Evolutionary conservation across 2,888 invertebrate genomes (phyloP), one percentile per base, ranked within the genome.

Genomic region (Agrochola circellaris): DNA sequence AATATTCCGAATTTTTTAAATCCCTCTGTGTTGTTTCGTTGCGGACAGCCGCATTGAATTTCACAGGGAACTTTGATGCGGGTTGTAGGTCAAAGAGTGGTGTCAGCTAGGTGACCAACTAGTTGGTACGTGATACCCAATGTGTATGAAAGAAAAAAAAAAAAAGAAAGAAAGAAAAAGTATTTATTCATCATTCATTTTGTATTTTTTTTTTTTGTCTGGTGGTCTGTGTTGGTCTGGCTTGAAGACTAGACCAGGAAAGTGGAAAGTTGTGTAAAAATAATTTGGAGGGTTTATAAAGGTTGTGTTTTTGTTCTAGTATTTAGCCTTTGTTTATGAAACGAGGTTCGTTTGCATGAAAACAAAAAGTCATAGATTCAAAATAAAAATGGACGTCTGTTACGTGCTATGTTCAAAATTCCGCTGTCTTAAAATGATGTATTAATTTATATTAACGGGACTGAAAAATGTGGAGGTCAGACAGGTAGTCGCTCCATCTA

Each of bases 1-100:
- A 68, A 76, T 58, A 42, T 20, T 5, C 30, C 11, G 26, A 11
- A 2, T 4, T 79, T 77, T 42, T 15, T 5, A 15, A 34, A 26
- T 15, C 15, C n/a, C 26, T 9, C 11, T 48, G 17, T 30, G 23
- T 20, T 30, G 56, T 67, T 82, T 72, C 26, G 61, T 58, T 71
- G n/a, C 11, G 61, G 70, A 26, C n/a, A 58, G 60, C 45, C 56
- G 38, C 82, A 65, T 76, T 26, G 34, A 42, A 66, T 82, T 81
- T 73, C 73, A 83, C 60, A 69, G 60, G 54, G 26, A 56, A 78
- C 68, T 80, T 65, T 65, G 64, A 69, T 73, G 42, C 73, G 72
- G 64, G 83, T 58, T 56, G n/a, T 0, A 26, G 54, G 23, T 45
- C 15, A 60, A 70, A 48, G 15, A 13, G 30, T 1, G 42, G 17